phyloP scores from a whole-genome alignment of 2,888 invertebrate species.

The Hetaerina titia region DNA sequence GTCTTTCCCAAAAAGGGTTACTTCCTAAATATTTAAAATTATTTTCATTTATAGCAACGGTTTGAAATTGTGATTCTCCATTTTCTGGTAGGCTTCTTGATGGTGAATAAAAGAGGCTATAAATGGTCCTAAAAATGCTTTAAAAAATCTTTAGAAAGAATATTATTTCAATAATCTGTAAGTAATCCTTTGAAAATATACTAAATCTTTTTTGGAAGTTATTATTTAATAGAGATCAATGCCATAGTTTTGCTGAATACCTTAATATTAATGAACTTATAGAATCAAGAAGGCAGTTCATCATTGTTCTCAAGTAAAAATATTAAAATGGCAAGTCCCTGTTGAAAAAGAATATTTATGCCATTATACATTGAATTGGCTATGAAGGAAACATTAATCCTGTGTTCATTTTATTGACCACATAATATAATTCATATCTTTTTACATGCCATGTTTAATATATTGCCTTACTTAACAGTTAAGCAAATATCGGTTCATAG shows the following conservation, averaged over 20 bases:
- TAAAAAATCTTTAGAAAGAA: neutral
- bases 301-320: too few relatives aligned
- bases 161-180: neutral
- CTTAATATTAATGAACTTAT: too few relatives aligned
- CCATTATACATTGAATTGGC: neutral
- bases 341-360: neutral
- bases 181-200: neutral
- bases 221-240: too few relatives aligned
- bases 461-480: neutral
- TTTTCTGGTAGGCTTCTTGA: neutral
- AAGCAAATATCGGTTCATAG: neutral
- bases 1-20: too few relatives aligned
- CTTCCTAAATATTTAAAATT: too few relatives aligned
- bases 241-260: too few relatives aligned
- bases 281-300: too few relatives aligned
- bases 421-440: neutral
- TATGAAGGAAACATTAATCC: neutral
- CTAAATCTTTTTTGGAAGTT: neutral
- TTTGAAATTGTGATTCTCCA: neutral
- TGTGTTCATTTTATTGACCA: neutral
- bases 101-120: neutral
- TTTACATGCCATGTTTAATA: neutral
- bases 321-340: too few relatives aligned
- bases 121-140: neutral
- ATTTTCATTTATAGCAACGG: too few relatives aligned